These are phyloP conservation scores for Pachyrhynchus sulphureomaculatus DNA, from an alignment of 1,140 invertebrate species.

Conservation along the genomic window DNA sequence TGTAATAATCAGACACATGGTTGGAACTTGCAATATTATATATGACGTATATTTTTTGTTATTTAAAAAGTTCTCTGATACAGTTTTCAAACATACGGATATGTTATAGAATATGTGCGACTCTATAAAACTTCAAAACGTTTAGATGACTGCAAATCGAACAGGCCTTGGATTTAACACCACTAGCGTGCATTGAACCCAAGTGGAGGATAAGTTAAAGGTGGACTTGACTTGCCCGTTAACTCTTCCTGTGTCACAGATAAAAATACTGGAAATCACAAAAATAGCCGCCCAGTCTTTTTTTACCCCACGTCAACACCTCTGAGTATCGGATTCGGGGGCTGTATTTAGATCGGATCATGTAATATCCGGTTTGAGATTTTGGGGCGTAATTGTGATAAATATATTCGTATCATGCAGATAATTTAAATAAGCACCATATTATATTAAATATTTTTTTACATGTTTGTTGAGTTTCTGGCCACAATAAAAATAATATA, in stretches of 20 bases:
- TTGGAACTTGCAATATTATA: too few species aligned
- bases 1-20: too few species aligned
- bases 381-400: background rate
- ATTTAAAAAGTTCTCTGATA: too few species aligned
- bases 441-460: too few species aligned
- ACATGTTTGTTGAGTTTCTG: too few species aligned
- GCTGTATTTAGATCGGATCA: conserved; percentile 1
- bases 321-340: background rate
- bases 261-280: conserved; percentile 41
- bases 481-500: too few species aligned
- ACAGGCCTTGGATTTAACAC: conserved; percentile 30
- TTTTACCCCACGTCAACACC: conserved; percentile 3
- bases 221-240: conserved; percentile 42
- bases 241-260: conserved; percentile 43
- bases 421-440: too few species aligned
- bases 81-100: too few species aligned
- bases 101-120: too few species aligned
- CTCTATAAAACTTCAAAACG: too few species aligned
- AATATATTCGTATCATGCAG: too few species aligned
- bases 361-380: background rate
- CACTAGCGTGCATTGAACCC: conserved; percentile 41
- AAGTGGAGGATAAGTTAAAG: conserved; percentile 39
- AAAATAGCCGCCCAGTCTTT: conserved; percentile 28
- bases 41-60: too few species aligned
- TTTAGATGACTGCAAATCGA: background rate